phyloP scores from a whole-genome alignment of 2,113 vertebrate genomes.

The Chaetorhynchus papuensis region DNA sequence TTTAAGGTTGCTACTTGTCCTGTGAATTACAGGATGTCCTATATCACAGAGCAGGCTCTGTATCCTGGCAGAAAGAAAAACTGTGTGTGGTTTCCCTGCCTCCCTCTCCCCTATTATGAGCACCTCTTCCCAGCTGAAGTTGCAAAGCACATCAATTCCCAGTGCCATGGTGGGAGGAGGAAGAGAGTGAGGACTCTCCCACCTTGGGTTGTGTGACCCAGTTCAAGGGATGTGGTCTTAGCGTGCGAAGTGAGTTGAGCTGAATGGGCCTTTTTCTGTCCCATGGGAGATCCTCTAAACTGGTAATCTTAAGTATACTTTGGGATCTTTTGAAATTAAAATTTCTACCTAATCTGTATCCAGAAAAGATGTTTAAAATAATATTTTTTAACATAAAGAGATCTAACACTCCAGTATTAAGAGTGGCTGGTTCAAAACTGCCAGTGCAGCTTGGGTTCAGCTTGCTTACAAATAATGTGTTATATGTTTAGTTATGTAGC shows the following conservation, averaged over 20 bases:
- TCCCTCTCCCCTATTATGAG: accelerated
- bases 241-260: neutral
- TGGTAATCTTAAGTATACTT: neutral
- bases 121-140: neutral
- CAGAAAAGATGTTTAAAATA: neutral
- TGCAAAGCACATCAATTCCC: neutral
- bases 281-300: neutral
- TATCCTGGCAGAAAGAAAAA: neutral
- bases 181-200: neutral
- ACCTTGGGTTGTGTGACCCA: neutral
- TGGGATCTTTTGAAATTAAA: neutral
- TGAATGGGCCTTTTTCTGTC: neutral
- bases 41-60: neutral
- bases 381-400: neutral
- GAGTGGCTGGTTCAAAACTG: neutral
- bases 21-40: neutral
- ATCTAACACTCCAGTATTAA: neutral
- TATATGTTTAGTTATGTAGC: neutral
- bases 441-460: neutral
- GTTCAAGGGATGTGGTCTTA: neutral
- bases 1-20: neutral
- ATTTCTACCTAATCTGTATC: neutral
- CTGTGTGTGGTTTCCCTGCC: neutral
- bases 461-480: accelerated
- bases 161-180: neutral